These are phyloP conservation scores for Meloe dianella DNA, from an alignment of 2,888 invertebrate genomes.

Conservation along the genomic window DNA sequence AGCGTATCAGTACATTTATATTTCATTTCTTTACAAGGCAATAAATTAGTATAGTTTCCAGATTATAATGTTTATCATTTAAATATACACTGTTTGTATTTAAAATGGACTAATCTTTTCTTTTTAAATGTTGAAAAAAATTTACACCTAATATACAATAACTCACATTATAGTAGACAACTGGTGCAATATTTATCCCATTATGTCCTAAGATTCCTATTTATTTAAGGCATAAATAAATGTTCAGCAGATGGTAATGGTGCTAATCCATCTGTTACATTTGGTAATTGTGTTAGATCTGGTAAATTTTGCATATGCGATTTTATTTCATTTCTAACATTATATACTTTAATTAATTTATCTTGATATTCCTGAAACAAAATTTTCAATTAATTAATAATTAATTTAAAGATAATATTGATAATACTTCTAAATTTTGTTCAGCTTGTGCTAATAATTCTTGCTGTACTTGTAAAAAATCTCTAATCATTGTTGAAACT, in stretches of 20 bases:
- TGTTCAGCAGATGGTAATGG: slow-evolving; percentile 96
- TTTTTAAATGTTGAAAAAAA: background rate
- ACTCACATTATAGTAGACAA: background rate
- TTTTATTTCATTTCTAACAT: slow-evolving; percentile 86
- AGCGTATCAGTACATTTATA: slow-evolving; percentile 3
- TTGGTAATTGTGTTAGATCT: slow-evolving; percentile 89
- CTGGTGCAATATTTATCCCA: slow-evolving; percentile 11
- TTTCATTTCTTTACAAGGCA: background rate
- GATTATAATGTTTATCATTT: slow-evolving; percentile 6
- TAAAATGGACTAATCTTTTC: slow-evolving; percentile 5
- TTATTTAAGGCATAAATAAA: slow-evolving; percentile 72
- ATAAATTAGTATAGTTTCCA: slow-evolving; percentile 1
- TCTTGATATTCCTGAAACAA: slow-evolving; percentile 85
- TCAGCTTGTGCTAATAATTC: slow-evolving; percentile 87
- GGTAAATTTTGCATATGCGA: slow-evolving; percentile 93
- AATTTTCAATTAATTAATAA: slow-evolving; percentile 13
- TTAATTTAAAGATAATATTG: slow-evolving; percentile 3
- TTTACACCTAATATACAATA: slow-evolving; percentile 7
- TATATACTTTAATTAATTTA: slow-evolving; percentile 85
- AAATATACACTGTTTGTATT: background rate
- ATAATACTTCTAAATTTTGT: slow-evolving; percentile 78
- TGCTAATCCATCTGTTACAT: slow-evolving; percentile 89
- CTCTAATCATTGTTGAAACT: slow-evolving; percentile 84
- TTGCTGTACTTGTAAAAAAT: slow-evolving; percentile 86
- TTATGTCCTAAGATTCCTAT: slow-evolving; percentile 9